phyloP scores from a whole-genome alignment of 2,888 invertebrate species.

The Caenorhabditis sp. region DNA sequence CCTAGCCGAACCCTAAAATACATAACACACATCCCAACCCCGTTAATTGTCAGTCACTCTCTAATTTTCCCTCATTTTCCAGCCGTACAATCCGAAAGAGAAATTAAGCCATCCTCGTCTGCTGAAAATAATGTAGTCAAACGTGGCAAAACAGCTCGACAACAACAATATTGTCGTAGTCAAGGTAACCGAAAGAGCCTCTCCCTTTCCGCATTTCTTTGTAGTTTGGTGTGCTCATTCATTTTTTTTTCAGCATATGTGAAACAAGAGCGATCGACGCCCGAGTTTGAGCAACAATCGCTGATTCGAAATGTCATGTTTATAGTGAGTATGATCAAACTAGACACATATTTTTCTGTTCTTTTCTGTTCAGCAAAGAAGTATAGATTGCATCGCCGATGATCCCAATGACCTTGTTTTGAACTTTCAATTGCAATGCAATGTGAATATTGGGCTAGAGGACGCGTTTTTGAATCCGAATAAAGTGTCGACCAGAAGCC shows the following conservation, averaged over 20 bases:
- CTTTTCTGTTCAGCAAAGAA: constrained; percentile 22
- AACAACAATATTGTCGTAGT: background rate
- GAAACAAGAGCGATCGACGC: background rate
- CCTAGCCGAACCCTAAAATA: too few relatives aligned
- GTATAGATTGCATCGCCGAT: constrained; percentile 6
- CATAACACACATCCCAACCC: too few relatives aligned
- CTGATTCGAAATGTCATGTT: background rate
- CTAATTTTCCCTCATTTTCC: too few relatives aligned
- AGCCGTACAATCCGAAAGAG: constrained; percentile 57
- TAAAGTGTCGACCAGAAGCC: constrained; percentile 40
- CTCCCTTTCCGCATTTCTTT: background rate
- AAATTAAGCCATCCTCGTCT: constrained; percentile 15
- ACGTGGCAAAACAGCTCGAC: background rate
- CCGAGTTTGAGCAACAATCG: background rate
- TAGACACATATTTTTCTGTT: background rate
- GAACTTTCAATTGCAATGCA: constrained; percentile 39
- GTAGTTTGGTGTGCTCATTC: background rate
- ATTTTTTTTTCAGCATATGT: background rate
- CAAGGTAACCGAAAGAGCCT: constrained; percentile 2
- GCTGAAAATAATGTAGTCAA: background rate
- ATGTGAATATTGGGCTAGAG: constrained; percentile 43
- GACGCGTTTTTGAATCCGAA: constrained; percentile 44
- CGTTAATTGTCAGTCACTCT: too few relatives aligned
- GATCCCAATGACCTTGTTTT: constrained; percentile 28
- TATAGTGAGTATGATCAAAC: background rate